These are phyloP conservation scores for Caenorhabditis panamensis DNA, from an alignment of 2,888 invertebrate species.

Conservation along the genomic window DNA sequence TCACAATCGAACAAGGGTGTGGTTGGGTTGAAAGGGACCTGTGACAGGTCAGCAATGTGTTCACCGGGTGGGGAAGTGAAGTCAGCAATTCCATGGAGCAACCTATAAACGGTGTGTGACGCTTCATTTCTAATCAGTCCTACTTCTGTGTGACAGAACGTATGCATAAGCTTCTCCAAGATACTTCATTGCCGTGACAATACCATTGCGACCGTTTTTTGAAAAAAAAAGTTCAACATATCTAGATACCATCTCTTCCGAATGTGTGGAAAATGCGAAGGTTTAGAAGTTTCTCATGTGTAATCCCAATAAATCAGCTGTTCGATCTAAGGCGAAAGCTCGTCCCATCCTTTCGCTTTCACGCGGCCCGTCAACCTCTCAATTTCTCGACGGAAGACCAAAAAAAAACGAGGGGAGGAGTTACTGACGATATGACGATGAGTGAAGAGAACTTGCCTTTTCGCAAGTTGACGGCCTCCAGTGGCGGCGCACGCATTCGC, in stretches of 20 bases:
- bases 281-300: conserved; percentile 28
- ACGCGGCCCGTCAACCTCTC: conserved; percentile 45
- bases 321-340: conserved; percentile 47
- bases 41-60: background rate
- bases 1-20: conserved; percentile 52
- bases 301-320: conserved; percentile 47
- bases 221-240: background rate
- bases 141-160: no score
- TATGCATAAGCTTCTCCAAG: no score
- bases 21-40: conserved; percentile 11
- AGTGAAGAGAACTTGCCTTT: conserved; percentile 63
- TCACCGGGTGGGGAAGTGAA: background rate
- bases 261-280: background rate
- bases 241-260: background rate
- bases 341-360: conserved; percentile 54
- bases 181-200: no score
- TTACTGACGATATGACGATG: conserved; percentile 63
- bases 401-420: conserved; percentile 60
- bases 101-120: no score
- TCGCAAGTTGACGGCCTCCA: conserved; percentile 61
- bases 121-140: no score
- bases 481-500: conserved; percentile 56
- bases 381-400: conserved; percentile 56
- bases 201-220: no score
- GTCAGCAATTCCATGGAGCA: no score